Percentiles rank a stretch among this genome's conserved stretches.
phyloP scores from a whole-genome alignment of 2,888 invertebrate genomes.

The Diabrotica balteata region DNA sequence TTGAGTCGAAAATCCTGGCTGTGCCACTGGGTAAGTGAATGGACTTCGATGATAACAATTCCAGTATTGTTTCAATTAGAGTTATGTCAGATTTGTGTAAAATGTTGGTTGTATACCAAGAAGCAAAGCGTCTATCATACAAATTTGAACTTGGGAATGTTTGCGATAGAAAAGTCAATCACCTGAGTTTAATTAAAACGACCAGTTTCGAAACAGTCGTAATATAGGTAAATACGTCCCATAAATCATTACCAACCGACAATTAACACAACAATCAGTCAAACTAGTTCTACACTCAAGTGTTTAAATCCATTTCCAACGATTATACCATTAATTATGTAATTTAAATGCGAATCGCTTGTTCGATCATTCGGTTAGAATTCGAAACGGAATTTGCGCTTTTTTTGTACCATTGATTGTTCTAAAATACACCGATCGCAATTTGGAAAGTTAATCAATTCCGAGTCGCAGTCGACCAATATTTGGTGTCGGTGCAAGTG shows the following conservation, averaged over 20 bases:
- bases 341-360: slow-evolving; percentile 11
- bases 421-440: not conserved
- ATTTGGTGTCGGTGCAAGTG: slow-evolving; percentile 4
- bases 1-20: too few species aligned
- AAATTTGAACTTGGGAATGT: too few species aligned
- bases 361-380: slow-evolving; percentile 2
- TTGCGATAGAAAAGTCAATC: too few species aligned
- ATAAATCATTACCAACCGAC: not conserved
- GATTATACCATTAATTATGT: slow-evolving; percentile 6
- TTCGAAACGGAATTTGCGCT: slow-evolving; percentile 8
- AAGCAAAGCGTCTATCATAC: too few species aligned
- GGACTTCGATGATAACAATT: too few species aligned
- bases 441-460: slow-evolving; percentile 21
- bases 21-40: too few species aligned
- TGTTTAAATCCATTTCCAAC: slow-evolving; percentile 1
- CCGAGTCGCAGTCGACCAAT: slow-evolving; percentile 12
- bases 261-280: slow-evolving; percentile 1
- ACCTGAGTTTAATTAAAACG: too few species aligned
- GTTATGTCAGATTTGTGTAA: too few species aligned
- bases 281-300: not conserved
- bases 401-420: slow-evolving; percentile 2
- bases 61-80: too few species aligned
- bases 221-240: too few species aligned
- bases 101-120: too few species aligned
- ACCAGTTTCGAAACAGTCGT: too few species aligned